These are phyloP conservation scores for Thelaira solivaga DNA, from an alignment of 2,888 invertebrate genomes.

Conservation along the genomic window DNA sequence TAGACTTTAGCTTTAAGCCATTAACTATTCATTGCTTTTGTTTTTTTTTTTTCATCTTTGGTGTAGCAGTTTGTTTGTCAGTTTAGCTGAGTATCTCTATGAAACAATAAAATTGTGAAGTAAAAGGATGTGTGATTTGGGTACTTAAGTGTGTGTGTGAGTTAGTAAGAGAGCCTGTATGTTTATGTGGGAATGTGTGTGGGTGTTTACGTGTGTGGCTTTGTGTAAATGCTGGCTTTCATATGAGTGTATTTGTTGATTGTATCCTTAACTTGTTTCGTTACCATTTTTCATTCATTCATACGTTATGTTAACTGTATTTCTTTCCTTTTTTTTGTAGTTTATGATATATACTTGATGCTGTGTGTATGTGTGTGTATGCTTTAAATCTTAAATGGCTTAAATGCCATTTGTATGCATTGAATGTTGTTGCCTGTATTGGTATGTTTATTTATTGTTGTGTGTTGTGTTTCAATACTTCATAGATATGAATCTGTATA, in stretches of 20 bases:
- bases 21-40: slow-evolving; percentile 4
- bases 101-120: slow-evolving; percentile 1
- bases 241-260: slow-evolving; percentile 59
- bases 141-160: background rate
- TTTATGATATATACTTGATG: no score
- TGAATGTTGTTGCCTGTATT: slow-evolving; percentile 68
- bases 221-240: no score
- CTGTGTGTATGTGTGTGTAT: no score
- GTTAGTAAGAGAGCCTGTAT: background rate
- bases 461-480: slow-evolving; percentile 6
- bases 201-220: slow-evolving; percentile 19
- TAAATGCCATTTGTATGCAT: slow-evolving; percentile 74
- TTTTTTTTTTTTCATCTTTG: background rate
- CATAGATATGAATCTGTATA: background rate
- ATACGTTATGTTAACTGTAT: slow-evolving; percentile 11
- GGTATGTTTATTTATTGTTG: slow-evolving; percentile 23
- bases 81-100: slow-evolving; percentile 10
- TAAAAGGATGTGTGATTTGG: background rate
- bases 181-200: slow-evolving; percentile 25
- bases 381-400: slow-evolving; percentile 68
- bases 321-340: slow-evolving; percentile 8
- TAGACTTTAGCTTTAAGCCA: background rate
- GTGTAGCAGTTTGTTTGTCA: slow-evolving; percentile 7
- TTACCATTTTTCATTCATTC: slow-evolving; percentile 37
- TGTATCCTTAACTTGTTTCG: slow-evolving; percentile 51